Base-by-base conservation (phyloP, 2,113 vertebrate species). In the Brachirus orientalis region DNA sequence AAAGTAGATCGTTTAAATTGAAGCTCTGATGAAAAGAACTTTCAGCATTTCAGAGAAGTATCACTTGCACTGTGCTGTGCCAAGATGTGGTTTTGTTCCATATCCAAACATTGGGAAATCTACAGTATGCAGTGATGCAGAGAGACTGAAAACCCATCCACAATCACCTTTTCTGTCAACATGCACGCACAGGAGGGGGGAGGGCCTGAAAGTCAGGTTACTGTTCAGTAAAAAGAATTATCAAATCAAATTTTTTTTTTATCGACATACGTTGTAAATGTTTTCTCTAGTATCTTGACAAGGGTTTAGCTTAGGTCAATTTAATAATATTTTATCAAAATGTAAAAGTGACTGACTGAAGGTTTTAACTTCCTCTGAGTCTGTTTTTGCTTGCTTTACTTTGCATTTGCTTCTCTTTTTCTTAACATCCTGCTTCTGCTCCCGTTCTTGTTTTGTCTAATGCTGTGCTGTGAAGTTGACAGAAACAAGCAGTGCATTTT, bases 151-250 rank as follows among this genome's bases (percentile, higher is more conserved):
- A 2, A 50, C 44, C n/a, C 70, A 77, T 62, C 52, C 22, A 28
- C 38, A 28, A 63, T 74, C 77, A 74, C 7, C 45, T 12, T 14
- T 18, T 35, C 52, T 77, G 64, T 83, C 77, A 59, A 85, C 82
- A 55, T 87, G 85, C 83, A 88, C 83, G 80, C 64, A 92, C 89
- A 91, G 94, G 94, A 95, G 78, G 85, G 77, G 92, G 74, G 80
- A 77, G 94, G 92, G 92, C 91, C 95, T 97, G 96, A 96, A 96
- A 96, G 95, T 95, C 92, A 94, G 93, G 90, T 90, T 92, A 87
- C 94, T 94, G 86, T 90, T 83, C 58, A 88, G 84, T 90, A 88
- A n/a, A 16, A 2, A 45, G n/a, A 52, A 28, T 18, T 1, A 1
- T 19, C 10, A 35, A 53, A 45, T 48, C 36, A 3, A 28, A 74